A percentile compares a stretch with the other conserved stretches of the same genome.
Conservation (phyloP, 2,797 vertebrate genomes). For the Oreortyx pictus region DNA sequence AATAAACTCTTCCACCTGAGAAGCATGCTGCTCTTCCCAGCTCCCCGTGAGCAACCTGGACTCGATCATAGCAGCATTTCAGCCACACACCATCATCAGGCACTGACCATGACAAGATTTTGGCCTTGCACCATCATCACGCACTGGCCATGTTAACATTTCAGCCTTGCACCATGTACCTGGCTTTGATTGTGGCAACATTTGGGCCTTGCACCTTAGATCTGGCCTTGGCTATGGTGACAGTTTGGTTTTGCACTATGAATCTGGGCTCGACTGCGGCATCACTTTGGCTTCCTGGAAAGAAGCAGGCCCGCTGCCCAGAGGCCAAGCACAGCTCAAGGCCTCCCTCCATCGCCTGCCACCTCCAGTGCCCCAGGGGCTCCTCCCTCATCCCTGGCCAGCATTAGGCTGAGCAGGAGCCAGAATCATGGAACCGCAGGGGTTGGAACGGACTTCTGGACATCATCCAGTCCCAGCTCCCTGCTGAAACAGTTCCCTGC, state of each 20-base stretch:
- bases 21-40: background rate
- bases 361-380: background rate
- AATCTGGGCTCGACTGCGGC: background rate
- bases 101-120: background rate
- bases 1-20: background rate
- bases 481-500: too few species aligned
- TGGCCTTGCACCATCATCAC: too few species aligned
- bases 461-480: too few species aligned
- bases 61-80: background rate
- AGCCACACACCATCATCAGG: background rate
- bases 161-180: too few species aligned
- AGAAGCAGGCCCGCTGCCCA: background rate
- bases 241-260: too few species aligned
- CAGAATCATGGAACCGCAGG: too few species aligned
- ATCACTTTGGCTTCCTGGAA: background rate
- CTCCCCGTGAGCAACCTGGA: background rate
- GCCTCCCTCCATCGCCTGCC: background rate
- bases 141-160: too few species aligned
- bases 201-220: too few species aligned
- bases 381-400: background rate
- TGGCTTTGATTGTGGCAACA: too few species aligned
- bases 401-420: background rate
- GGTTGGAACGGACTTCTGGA: too few species aligned
- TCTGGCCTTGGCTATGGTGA: background rate
- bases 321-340: background rate